Evolutionary conservation across 2,888 invertebrate species (phyloP), one percentile per base, ranked within the genome.

Genomic region (Nemoura dubitans): DNA sequence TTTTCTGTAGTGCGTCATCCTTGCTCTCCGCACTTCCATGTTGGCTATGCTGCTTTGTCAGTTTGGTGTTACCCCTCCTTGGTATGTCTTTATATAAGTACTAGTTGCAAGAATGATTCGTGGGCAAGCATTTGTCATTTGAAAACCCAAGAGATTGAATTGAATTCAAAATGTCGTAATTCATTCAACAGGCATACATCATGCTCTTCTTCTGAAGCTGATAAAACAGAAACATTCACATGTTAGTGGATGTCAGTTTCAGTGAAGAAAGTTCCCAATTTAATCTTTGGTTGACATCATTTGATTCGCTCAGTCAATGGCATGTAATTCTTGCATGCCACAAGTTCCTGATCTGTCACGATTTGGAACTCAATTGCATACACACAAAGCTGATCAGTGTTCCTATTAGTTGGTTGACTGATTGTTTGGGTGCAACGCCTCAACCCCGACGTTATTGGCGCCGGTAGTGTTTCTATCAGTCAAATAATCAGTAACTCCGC

Each of bases 31-130:
- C 59, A 59, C 59, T 14, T 59, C 21, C 59, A 59, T 59, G 59
- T 59, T 81, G 30, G 30, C 30, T n/a, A 81, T 81, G 81, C 30
- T 81, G 81, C 81, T 81, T 81, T 81, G 78, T 86, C 83, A 30
- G 83, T 83, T 83, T 59, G 42, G 43, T 83, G 59, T 85, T 86
- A 42, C 85, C 81, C n/a, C 83, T 84, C 28, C 84, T 59, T 59
- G 59, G 3, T 59, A 59, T 59, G 59, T 59, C 21, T 10, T 59
- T 7, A 59, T 59, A 59, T 59, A n/a, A n/a, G n/a, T n/a, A 59
- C 59, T 59, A 59, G 59, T 59, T 59, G 59, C 59, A 59, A 59
- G 59, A 59, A 59, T 59, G 59, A 21, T 59, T 59, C 59, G 59
- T 59, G 59, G 59, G 3, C 59, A 3, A 59, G 59, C 59, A 59